A percentile compares a stretch with the other conserved stretches of the same genome.
phyloP scores from a whole-genome alignment of 2,113 vertebrate genomes.

The Phylloscopus whistleri region DNA sequence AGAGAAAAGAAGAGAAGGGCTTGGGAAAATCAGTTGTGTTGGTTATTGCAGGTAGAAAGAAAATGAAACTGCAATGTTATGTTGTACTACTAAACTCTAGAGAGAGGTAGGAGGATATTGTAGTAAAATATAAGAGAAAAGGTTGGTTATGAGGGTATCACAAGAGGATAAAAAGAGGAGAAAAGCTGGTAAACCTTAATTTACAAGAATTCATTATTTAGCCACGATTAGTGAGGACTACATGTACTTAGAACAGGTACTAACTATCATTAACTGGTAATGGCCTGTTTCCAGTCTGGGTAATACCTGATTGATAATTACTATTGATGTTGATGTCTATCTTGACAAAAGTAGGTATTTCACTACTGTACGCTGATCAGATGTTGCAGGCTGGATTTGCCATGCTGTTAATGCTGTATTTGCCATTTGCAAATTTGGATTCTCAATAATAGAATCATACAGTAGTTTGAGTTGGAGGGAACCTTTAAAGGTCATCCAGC shows the following conservation, averaged over 20 bases:
- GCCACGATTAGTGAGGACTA: neutral
- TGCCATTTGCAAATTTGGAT: neutral
- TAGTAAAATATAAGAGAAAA: neutral
- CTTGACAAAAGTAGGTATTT: neutral
- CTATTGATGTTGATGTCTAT: neutral
- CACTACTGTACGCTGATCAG: neutral
- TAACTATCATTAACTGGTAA: neutral
- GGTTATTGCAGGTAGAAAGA: neutral
- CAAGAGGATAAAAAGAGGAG: neutral
- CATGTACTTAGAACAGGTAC: neutral
- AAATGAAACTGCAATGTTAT: neutral
- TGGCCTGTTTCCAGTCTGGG: neutral
- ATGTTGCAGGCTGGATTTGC: neutral
- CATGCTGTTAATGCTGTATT: neutral
- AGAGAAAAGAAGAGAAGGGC: neutral
- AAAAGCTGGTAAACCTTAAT: neutral
- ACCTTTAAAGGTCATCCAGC: neutral
- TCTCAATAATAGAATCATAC: neutral
- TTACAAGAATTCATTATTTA: neutral
- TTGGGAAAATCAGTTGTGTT: neutral
- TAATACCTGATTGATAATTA: neutral
- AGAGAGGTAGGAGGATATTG: neutral
- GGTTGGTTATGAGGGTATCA: rapidly evolving
- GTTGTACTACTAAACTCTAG: neutral
- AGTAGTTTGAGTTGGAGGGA: neutral